Percentiles rank a stretch among this genome's conserved stretches.
These are phyloP conservation scores for Mola mola DNA, from an alignment of 2,113 vertebrate species.

Conservation along the genomic window DNA sequence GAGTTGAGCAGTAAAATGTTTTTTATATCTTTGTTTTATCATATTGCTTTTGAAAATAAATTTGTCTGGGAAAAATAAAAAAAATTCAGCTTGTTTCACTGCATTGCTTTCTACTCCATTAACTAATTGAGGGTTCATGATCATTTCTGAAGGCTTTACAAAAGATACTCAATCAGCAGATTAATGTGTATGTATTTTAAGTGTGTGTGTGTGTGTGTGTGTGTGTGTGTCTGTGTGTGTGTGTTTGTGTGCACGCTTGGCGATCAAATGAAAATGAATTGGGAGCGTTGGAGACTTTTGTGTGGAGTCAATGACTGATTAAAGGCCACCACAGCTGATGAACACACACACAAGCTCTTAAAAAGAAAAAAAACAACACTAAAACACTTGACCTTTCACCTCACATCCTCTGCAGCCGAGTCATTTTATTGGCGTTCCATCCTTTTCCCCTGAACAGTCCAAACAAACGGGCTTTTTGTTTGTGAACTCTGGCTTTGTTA, in stretches of 20 bases:
- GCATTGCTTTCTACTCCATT: neutral
- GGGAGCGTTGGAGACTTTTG: constrained; percentile 38
- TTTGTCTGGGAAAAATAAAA: too few relatives aligned
- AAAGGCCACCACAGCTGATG: constrained; percentile 59
- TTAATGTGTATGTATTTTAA: constrained; percentile 5
- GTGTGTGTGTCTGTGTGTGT: constrained; percentile 3
- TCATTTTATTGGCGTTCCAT: constrained; percentile 68
- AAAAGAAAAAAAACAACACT: constrained; percentile 46
- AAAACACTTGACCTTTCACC: constrained; percentile 77
- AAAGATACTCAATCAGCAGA: constrained; percentile 14
- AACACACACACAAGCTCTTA: constrained; percentile 19
- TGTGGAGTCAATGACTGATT: constrained; percentile 48
- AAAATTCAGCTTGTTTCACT: neutral
- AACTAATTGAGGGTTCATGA: constrained; percentile 5
- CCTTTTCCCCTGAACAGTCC: constrained; percentile 48
- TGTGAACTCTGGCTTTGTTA: constrained; percentile 67
- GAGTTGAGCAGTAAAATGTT: neutral
- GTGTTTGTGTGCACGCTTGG: too few relatives aligned
- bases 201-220: neutral
- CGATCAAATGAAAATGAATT: constrained; percentile 32
- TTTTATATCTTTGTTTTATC: neutral
- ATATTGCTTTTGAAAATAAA: too few relatives aligned
- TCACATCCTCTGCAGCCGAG: constrained; percentile 59
- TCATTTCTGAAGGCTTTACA: constrained; percentile 1
- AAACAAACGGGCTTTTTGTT: constrained; percentile 74